Conservation (phyloP, 2,797 vertebrate species). For the Sparidentex hasta region DNA sequence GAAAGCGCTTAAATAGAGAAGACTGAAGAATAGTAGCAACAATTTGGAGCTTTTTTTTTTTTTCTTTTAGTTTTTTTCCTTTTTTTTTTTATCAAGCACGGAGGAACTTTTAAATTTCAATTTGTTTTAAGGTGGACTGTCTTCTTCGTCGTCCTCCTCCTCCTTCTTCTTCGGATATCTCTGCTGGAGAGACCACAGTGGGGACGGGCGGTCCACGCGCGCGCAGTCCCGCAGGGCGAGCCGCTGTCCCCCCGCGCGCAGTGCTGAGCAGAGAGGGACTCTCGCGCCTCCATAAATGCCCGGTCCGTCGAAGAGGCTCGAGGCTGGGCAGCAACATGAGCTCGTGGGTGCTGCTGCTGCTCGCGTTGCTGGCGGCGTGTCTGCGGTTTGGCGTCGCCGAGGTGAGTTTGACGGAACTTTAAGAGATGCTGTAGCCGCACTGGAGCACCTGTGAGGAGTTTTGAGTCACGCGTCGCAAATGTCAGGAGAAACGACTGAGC, state of each 20-base stretch:
- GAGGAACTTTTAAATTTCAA: neutral
- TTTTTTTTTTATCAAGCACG: neutral
- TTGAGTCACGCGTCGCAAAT: too few species aligned
- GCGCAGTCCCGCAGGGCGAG: conserved; percentile 59
- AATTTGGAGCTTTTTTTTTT: neutral
- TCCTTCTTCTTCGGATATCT: conserved; percentile 30
- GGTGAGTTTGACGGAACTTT: conserved; percentile 76
- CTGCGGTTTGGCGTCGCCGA: conserved; percentile 76
- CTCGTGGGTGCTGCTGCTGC: conserved; percentile 85
- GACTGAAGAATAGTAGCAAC: conserved; percentile 5
- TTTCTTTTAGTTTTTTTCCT: neutral
- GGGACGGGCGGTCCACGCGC: conserved; percentile 43
- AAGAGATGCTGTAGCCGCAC: neutral
- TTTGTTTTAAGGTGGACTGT: neutral
- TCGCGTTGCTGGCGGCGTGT: conserved; percentile 83
- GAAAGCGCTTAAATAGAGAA: neutral
- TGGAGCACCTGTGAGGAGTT: too few species aligned
- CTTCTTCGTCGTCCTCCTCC: neutral
- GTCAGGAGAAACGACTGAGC: neutral
- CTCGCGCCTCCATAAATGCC: conserved; percentile 86
- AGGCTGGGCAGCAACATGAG: conserved; percentile 88
- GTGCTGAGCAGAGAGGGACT: conserved; percentile 78
- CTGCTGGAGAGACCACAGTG: conserved; percentile 29
- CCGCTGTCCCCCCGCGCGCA: conserved; percentile 74
- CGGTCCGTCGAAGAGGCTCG: conserved; percentile 82